phyloP scores from a whole-genome alignment of 2,888 invertebrate genomes.

The Dryocosmus kuriphilus region DNA sequence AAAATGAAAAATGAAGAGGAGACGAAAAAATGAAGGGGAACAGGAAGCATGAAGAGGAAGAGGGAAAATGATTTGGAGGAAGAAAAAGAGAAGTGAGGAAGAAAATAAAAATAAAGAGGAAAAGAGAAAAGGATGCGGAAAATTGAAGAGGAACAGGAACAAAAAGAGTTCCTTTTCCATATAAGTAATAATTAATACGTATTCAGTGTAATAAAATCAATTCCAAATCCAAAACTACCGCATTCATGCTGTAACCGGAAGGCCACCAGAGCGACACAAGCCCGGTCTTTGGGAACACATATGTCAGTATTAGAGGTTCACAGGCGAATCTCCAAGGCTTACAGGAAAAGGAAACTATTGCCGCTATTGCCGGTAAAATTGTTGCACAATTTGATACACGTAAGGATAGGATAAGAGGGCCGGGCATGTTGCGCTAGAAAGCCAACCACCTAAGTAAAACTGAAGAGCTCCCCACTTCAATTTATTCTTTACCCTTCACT shows the following conservation, averaged over 20 bases:
- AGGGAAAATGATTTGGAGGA: no score
- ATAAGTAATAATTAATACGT: neutral
- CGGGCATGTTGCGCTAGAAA: neutral
- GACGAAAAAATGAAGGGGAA: no score
- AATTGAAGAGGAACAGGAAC: no score
- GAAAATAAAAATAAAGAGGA: no score
- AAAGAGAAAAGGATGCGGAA: no score
- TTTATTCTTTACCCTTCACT: neutral
- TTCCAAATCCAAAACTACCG: neutral
- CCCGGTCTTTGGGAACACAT: neutral
- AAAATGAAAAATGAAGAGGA: no score
- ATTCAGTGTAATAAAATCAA: neutral
- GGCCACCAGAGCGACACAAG: neutral
- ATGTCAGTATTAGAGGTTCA: neutral
- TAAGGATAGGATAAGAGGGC: neutral
- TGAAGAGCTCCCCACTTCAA: neutral
- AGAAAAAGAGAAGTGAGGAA: no score
- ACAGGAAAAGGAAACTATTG: neutral
- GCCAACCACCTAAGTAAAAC: neutral
- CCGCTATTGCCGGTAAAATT: neutral
- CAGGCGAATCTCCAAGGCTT: neutral
- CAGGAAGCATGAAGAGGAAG: no score
- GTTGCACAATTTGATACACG: conserved; percentile 2
- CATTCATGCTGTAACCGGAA: neutral
- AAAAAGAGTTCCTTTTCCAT: no score